phyloP scores from a whole-genome alignment of 2,113 vertebrate species.

The Menura novaehollandiae region DNA sequence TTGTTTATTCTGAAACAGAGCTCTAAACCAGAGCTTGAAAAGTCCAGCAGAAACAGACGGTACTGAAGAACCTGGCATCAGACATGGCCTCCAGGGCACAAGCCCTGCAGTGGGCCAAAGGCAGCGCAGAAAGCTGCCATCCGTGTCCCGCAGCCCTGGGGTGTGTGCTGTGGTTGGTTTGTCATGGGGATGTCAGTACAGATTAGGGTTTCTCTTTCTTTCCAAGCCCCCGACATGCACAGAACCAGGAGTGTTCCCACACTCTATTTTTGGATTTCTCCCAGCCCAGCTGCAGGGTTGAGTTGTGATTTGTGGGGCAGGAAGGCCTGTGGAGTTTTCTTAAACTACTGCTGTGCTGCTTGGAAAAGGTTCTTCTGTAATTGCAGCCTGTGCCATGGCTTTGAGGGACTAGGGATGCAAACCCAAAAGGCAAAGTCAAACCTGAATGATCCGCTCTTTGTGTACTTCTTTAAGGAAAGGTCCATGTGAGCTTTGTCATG shows the following conservation, averaged over 20 bases:
- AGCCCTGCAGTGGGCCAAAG: not conserved
- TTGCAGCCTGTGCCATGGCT: conserved; percentile 1
- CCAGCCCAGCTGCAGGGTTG: not conserved
- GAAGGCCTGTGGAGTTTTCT: not conserved
- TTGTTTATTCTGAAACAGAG: not conserved
- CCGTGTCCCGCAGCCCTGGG: not conserved
- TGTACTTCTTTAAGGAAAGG: not conserved
- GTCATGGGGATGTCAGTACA: not conserved
- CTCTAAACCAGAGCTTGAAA: not conserved
- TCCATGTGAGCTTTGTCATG: accelerated
- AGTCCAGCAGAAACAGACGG: not conserved
- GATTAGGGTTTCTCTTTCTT: not conserved
- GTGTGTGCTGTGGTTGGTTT: not conserved
- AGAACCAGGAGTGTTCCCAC: not conserved
- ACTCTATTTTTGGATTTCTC: not conserved
- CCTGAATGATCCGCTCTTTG: not conserved
- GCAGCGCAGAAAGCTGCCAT: not conserved
- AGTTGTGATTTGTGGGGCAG: conserved; percentile 30
- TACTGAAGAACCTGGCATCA: accelerated
- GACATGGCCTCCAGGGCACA: accelerated
- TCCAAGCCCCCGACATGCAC: not conserved
- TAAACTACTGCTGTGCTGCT: not conserved
- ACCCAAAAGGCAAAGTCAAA: not conserved
- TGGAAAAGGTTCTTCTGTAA: not conserved
- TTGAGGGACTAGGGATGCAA: not conserved